Base-by-base conservation (phyloP, 2,797 vertebrate species). In the Eulemur coronatus region DNA sequence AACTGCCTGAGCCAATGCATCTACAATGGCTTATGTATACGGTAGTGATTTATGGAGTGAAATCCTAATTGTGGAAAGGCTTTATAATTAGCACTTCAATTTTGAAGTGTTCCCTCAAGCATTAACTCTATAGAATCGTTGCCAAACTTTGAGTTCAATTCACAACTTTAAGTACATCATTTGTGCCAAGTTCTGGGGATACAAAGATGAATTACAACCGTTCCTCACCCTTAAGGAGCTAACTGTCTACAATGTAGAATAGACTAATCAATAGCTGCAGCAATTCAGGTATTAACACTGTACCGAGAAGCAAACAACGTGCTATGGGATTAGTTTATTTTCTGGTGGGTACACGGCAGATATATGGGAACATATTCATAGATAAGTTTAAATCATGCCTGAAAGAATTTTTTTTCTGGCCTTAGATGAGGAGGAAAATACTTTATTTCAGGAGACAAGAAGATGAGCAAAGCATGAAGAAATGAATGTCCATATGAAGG, bases 81-180 rank as follows among this genome's bases (percentile, higher is more conserved):
- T 81, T 93, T 91, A 85, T 69, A 80, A 88, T 91, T 84, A 91
- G n/a, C 33, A 89, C 28, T 84, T 93, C 38, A 61, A 26, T 86
- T 96, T 7, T 80, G 43, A 93, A 92, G 84, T 80, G 30, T 69
- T 89, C 43, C 69, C 20, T 78, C 43, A 50, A 95, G 30, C 48
- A 89, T 91, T 81, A 85, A 65, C 61, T 65, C 82, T 50, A 43
- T 48, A 89, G 75, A 96, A 93, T 72, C 57, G 24, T 38, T 95
- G 80, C 63, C 91, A 94, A 70, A 94, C 13, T 80, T 67, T 91
- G 46, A 92, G 75, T 73, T 89, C 15, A 73, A 33, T 52, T 79
- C 75, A 85, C 75, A 95, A 38, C 13, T 92, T 73, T 78, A 91
- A 92, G 57, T 75, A 70, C 24, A 70, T 75, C 73, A 90, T 90